phyloP scores from a whole-genome alignment of 2,888 invertebrate species.

The Latrodectus hesperus region DNA sequence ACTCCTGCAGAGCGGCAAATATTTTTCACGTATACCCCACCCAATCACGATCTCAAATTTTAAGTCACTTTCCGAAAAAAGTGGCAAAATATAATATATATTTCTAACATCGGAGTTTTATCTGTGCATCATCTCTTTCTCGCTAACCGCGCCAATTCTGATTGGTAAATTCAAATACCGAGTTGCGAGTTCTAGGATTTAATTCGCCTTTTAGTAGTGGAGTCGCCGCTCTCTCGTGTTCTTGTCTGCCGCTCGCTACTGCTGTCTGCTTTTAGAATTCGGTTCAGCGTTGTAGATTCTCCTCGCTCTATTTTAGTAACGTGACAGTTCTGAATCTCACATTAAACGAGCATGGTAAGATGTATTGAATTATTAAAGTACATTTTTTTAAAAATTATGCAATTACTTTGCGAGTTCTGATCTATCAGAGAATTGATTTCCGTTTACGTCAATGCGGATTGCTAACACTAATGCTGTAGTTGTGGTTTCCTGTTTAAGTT shows the following conservation, averaged over 20 bases:
- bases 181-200: conserved; percentile 59
- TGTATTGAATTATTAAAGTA: conserved; percentile 2
- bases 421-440: conserved; percentile 32
- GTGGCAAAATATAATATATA: not conserved
- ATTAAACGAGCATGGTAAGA: conserved; percentile 56
- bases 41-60: not conserved
- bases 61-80: conserved; percentile 9
- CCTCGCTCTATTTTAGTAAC: conserved; percentile 24
- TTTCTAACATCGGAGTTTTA: not conserved
- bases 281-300: conserved; percentile 10
- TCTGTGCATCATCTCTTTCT: not conserved
- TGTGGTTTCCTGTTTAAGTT: not conserved
- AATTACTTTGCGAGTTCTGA: not conserved
- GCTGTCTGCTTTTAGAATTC: conserved; percentile 16
- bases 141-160: conserved; percentile 7
- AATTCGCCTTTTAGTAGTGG: conserved; percentile 53
- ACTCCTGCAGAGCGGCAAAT: conserved; percentile 26
- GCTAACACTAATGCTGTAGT: conserved; percentile 52
- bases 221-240: conserved; percentile 37
- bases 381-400: not conserved
- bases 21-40: not conserved
- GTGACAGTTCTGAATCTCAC: conserved; percentile 51
- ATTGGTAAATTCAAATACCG: conserved; percentile 65
- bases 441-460: conserved; percentile 63
- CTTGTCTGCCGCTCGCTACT: conserved; percentile 27